A percentile compares a stretch with the other conserved stretches of the same genome.
These are phyloP conservation scores for Copidosoma aretas DNA, from an alignment of 2,888 invertebrate genomes.

Conservation along the genomic window DNA sequence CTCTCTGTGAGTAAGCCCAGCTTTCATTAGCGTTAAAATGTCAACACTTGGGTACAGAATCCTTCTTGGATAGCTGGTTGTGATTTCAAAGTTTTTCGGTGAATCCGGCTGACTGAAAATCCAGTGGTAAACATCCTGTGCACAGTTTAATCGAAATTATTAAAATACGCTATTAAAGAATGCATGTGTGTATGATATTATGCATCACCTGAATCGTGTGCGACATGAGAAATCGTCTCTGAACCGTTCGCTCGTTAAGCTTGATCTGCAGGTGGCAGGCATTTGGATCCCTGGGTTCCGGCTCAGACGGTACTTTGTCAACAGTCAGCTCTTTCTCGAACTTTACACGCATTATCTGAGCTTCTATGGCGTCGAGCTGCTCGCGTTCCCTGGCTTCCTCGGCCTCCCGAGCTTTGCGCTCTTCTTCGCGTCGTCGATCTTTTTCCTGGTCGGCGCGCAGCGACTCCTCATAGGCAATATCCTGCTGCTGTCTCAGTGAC, in stretches of 20 bases:
- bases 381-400: constrained; percentile 65
- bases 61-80: constrained; percentile 93
- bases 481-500: constrained; percentile 87
- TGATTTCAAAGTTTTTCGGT: constrained; percentile 71
- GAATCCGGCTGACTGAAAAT: constrained; percentile 94
- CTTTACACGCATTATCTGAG: constrained; percentile 68
- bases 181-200: background rate
- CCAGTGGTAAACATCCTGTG: constrained; percentile 91
- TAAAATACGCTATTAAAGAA: constrained; percentile 10
- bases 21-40: constrained; percentile 72
- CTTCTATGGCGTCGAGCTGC: constrained; percentile 65
- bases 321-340: constrained; percentile 73
- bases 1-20: constrained; percentile 87
- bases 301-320: constrained; percentile 76
- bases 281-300: constrained; percentile 72
- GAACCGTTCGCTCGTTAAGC: constrained; percentile 87
- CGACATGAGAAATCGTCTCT: constrained; percentile 81
- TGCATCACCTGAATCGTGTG: constrained; percentile 83
- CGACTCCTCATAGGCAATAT: constrained; percentile 92
- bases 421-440: constrained; percentile 75
- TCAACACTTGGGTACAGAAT: constrained; percentile 69
- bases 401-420: constrained; percentile 65
- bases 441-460: constrained; percentile 94
- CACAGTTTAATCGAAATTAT: constrained; percentile 42
- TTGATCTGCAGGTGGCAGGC: constrained; percentile 88